Conservation (phyloP, 2,113 vertebrate species). For the Acanthochromis polyacanthus region DNA sequence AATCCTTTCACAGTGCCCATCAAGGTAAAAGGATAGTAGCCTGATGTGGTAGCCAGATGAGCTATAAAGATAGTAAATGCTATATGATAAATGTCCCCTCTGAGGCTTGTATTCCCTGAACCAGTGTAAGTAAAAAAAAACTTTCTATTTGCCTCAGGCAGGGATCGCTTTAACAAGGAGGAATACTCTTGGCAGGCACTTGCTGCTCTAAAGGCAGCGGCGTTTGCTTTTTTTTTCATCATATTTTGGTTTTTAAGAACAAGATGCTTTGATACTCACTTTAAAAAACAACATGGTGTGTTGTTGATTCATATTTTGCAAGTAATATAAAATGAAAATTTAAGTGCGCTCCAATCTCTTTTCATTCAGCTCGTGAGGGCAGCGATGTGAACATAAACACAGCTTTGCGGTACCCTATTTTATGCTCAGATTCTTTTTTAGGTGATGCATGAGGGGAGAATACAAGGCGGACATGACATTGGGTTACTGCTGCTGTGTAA, state of each 20-base stretch:
- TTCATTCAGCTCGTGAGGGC: neutral
- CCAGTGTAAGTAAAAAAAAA: constrained; percentile 55
- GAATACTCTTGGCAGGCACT: constrained; percentile 20
- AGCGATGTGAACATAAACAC: neutral
- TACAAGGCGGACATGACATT: constrained; percentile 10
- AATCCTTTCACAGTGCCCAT: constrained; percentile 37
- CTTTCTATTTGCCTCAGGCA: constrained; percentile 42
- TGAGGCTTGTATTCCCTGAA: constrained; percentile 37
- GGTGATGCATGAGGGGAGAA: constrained; percentile 12
- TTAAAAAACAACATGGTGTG: constrained; percentile 1
- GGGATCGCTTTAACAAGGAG: constrained; percentile 50
- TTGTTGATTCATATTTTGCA: neutral
- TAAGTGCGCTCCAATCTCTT: neutral
- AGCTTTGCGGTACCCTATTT: neutral
- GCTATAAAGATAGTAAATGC: constrained; percentile 57
- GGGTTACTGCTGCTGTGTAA: constrained; percentile 30
- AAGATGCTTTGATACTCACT: constrained; percentile 7
- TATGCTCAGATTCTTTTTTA: neutral
- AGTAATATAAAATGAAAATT: neutral
- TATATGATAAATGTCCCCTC: constrained; percentile 53
- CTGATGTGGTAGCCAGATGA: constrained; percentile 46
- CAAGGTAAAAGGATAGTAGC: constrained; percentile 25
- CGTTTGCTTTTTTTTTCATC: constrained; percentile 1
- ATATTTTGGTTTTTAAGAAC: constrained; percentile 13
- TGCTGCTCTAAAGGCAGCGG: constrained; percentile 13